A percentile compares a stretch with the other conserved stretches of the same genome.
Evolutionary conservation across 2,113 vertebrate genomes (phyloP).

Genomic region (Nerophis ophidion): DNA sequence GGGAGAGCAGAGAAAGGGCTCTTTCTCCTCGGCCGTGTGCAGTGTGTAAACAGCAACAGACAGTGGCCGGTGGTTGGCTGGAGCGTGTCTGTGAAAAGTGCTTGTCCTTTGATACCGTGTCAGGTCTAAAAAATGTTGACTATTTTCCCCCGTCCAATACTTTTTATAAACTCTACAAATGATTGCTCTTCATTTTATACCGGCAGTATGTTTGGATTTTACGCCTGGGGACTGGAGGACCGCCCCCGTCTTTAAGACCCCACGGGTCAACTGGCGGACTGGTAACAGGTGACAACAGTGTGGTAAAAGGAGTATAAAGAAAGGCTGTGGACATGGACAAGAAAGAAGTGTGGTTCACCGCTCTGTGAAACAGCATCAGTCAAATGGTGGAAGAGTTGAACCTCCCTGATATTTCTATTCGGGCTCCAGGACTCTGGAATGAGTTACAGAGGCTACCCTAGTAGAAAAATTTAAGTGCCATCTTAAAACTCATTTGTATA

Average conservation of each 20-base stretch:
- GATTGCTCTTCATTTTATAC: neutral
- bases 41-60: slow-evolving; percentile 63
- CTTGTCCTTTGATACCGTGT: slow-evolving; percentile 47
- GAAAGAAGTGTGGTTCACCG: neutral
- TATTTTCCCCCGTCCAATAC: neutral
- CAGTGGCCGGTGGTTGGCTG: slow-evolving; percentile 49
- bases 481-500: too few relatives aligned
- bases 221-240: too few relatives aligned
- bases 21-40: slow-evolving; percentile 61
- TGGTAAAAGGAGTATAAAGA: neutral
- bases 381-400: neutral
- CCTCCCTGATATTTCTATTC: too few relatives aligned
- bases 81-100: slow-evolving; percentile 69
- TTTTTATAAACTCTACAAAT: neutral
- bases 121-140: slow-evolving; percentile 26
- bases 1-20: slow-evolving; percentile 54
- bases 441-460: too few relatives aligned
- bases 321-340: neutral
- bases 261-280: neutral
- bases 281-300: neutral
- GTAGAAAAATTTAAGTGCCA: too few relatives aligned
- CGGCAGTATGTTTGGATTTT: neutral
- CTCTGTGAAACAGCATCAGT: neutral
- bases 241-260: neutral
- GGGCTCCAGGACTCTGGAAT: too few relatives aligned